Conservation (phyloP, 2,888 invertebrate species). For the Nomada fucata region DNA sequence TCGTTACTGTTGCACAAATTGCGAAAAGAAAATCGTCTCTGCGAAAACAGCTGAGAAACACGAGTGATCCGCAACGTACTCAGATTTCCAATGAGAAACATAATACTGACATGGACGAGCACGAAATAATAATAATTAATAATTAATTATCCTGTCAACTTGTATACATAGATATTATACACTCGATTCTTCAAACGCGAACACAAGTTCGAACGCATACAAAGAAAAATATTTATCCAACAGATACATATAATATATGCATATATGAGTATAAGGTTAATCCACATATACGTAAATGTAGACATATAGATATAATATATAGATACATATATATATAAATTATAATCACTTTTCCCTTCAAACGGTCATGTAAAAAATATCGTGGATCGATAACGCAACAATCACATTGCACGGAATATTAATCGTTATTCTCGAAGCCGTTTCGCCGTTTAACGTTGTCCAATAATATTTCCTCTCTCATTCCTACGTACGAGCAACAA, state of each 20-base stretch:
- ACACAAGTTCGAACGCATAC: constrained; percentile 36
- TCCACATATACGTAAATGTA: not conserved
- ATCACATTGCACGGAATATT: constrained; percentile 61
- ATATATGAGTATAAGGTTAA: not conserved
- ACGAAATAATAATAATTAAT: constrained; percentile 38
- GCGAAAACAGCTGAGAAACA: not conserved
- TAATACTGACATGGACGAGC: constrained; percentile 58
- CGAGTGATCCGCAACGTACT: not conserved
- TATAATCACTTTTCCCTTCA: constrained; percentile 33
- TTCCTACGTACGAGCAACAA: constrained; percentile 9
- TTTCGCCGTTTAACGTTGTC: not conserved
- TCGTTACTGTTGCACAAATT: not conserved
- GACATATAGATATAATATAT: constrained; percentile 10
- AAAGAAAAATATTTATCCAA: constrained; percentile 42
- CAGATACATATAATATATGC: constrained; percentile 13
- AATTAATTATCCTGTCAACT: constrained; percentile 30
- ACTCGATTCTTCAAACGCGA: constrained; percentile 36
- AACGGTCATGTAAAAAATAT: constrained; percentile 44
- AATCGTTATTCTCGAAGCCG: constrained; percentile 32
- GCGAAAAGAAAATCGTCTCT: not conserved
- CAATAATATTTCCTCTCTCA: not conserved
- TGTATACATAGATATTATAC: constrained; percentile 15
- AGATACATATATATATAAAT: constrained; percentile 27
- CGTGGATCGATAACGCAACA: constrained; percentile 34
- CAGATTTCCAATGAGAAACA: constrained; percentile 31